Percentiles rank a stretch among this genome's conserved stretches.
These are phyloP conservation scores for Darevskia mixta DNA, from an alignment of 2,797 vertebrate species.

Conservation along the genomic window DNA sequence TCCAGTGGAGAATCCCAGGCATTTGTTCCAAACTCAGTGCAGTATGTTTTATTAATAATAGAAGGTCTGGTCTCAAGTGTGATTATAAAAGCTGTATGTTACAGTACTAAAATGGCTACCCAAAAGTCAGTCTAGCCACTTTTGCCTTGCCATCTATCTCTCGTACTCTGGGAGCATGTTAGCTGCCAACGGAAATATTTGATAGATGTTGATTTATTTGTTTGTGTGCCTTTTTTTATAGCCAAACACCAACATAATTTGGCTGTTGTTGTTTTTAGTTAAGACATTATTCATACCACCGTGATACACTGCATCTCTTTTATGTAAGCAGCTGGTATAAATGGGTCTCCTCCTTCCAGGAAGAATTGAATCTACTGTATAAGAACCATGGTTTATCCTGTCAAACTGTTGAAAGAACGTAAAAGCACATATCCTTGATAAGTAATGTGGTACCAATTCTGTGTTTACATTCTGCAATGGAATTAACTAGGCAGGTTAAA, in stretches of 20 bases:
- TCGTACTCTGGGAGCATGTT: not conserved
- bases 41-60: not conserved
- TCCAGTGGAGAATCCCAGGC: not conserved
- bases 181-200: not conserved
- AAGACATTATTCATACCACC: too few species aligned
- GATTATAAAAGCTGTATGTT: not conserved
- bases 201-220: not conserved
- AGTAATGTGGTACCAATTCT: too few species aligned
- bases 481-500: not conserved
- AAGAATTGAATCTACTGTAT: too few species aligned
- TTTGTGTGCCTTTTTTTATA: not conserved
- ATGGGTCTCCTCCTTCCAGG: too few species aligned
- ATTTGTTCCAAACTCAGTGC: not conserved
- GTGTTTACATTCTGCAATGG: not conserved
- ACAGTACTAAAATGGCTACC: not conserved
- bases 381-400: too few species aligned
- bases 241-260: too few species aligned
- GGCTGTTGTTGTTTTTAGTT: too few species aligned
- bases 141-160: too few species aligned
- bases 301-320: too few species aligned
- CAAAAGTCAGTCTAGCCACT: not conserved
- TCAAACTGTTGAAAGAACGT: too few species aligned
- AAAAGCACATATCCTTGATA: too few species aligned
- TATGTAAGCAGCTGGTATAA: too few species aligned
- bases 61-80: not conserved